phyloP scores from a whole-genome alignment of 2,113 vertebrate genomes.

The Salvelinus fontinalis region DNA sequence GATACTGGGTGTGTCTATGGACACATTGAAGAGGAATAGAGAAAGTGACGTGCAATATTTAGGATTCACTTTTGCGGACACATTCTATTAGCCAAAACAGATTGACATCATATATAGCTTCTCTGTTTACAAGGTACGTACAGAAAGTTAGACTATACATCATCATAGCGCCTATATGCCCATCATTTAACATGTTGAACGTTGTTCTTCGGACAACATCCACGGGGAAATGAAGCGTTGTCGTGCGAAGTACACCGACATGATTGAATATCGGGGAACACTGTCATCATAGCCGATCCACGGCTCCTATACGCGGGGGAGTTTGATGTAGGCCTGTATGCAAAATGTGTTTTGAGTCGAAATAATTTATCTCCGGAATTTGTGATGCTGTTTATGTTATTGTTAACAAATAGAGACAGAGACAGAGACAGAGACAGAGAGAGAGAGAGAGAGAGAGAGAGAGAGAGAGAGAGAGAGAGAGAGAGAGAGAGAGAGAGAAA shows the following conservation, averaged over 20 bases:
- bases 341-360: constrained; percentile 46
- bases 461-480: background rate
- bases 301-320: background rate
- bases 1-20: too few relatives aligned
- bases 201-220: too few relatives aligned
- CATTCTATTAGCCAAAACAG: too few relatives aligned
- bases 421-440: background rate
- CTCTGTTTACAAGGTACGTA: too few relatives aligned
- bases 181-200: too few relatives aligned
- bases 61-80: too few relatives aligned
- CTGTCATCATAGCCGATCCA: background rate
- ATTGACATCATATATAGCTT: too few relatives aligned
- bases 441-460: background rate
- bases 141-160: too few relatives aligned
- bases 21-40: too few relatives aligned
- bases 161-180: too few relatives aligned
- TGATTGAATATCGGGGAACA: constrained; percentile 10
- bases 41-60: too few relatives aligned
- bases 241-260: background rate
- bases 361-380: constrained; percentile 30
- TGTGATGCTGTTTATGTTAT: constrained; percentile 30
- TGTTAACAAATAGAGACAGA: background rate
- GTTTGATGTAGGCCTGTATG: constrained; percentile 42
- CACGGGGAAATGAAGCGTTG: background rate
- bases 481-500: background rate